Base-by-base conservation (phyloP, 2,797 vertebrate genomes). In the Phrynocephalus guinanensis region DNA sequence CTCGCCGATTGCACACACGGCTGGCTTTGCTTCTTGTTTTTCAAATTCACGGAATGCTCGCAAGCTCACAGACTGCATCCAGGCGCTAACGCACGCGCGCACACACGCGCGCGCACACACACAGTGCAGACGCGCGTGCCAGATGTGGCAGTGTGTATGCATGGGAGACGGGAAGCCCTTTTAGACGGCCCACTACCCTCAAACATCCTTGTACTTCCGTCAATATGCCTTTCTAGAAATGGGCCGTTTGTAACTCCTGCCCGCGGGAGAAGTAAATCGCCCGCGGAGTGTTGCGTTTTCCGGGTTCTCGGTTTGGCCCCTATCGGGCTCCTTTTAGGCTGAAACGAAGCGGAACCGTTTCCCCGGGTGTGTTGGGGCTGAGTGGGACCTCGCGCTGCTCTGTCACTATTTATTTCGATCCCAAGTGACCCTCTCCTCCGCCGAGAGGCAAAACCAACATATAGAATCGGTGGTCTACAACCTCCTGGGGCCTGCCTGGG, bases 221-320 rank as follows among this genome's bases (percentile, higher is more conserved):
- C 6, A 18, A 2, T 50, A 2, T 15, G 15, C 60, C 1, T n/a
- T 63, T 20, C 38, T 63, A 48, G 72, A 30, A 5, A n/a, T 15
- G 33, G 6, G 33, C 20, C 7, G n/a, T n/a, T 30, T 26, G 44
- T 8, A 18, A 33, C 71, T 72, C 38, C 13, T 15, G 1, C 24
- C 10, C 76, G 63, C 52, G 28, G 33, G 18, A 20, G 7, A 48
- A 33, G 33, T 10, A 10, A 72, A 86, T n/a, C 76, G 86, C 87
- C 89, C 85, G 91, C 91, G 92, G 71, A 90, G 86, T 94, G 83
- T 88, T 73, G 83, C 86, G 87, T 86, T 95, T 94, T 94, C 94
- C 94, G 90, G 91, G 71, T 84, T 86, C 93, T 93, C 93, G 95
- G 95, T 95, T 92, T 92, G 89, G 68, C 6, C 75, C 68, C 6